Percentiles rank a stretch among this genome's conserved stretches.
Conservation (phyloP, 30 jellyfish, hydroid and myxozoan species). For the Turritopsis dohrnii region DNA sequence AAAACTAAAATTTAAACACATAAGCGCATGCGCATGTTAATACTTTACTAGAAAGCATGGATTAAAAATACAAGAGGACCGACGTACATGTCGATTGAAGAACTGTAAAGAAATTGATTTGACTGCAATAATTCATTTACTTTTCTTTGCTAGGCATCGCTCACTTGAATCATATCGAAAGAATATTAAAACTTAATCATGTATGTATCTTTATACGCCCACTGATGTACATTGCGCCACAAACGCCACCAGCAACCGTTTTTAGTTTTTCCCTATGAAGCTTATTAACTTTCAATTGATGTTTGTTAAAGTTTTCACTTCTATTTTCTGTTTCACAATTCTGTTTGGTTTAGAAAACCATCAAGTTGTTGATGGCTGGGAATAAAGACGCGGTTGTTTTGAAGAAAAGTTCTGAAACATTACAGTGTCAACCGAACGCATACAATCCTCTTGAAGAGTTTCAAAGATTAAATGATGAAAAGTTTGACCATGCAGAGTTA, state of each 20-base stretch:
- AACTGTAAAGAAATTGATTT: too few species aligned
- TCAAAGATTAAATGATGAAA: neutral
- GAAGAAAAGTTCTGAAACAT: neutral
- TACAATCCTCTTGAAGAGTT: conserved; percentile 19
- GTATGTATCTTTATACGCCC: neutral
- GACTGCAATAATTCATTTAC: neutral
- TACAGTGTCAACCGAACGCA: neutral
- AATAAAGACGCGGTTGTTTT: neutral
- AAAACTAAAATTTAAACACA: too few species aligned
- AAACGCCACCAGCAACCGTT: too few species aligned
- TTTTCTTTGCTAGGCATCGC: neutral
- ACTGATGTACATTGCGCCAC: too few species aligned
- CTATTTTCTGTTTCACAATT: too few species aligned
- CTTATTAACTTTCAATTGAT: too few species aligned
- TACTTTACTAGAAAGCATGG: too few species aligned
- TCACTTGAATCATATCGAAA: neutral
- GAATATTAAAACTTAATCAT: neutral
- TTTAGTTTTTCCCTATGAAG: too few species aligned
- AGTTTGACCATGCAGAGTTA: conserved; percentile 19
- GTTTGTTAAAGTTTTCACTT: too few species aligned
- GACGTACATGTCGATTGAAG: too few species aligned
- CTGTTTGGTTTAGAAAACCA: neutral
- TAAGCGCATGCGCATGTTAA: too few species aligned
- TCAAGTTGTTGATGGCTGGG: neutral
- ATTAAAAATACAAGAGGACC: too few species aligned